Percentiles rank a stretch among this genome's conserved stretches.
phyloP scores from a whole-genome alignment of 2,113 vertebrate genomes.

The Poicephalus gulielmi region DNA sequence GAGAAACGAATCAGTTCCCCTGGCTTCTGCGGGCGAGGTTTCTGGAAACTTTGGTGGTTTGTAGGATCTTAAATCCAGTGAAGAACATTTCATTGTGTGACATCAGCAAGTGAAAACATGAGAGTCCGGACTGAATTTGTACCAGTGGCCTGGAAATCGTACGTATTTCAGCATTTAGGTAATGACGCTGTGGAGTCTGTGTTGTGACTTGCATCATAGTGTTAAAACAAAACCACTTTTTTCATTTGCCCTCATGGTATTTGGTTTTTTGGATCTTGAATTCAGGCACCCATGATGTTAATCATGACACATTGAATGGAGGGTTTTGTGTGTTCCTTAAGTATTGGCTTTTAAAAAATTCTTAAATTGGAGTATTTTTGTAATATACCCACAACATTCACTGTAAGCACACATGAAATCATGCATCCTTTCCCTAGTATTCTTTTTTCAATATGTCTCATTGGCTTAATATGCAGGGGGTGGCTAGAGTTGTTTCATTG shows the following conservation, averaged over 20 bases:
- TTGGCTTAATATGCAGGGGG: not conserved
- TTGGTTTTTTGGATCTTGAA: not conserved
- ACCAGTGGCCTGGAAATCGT: not conserved
- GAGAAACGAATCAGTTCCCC: rapidly evolving
- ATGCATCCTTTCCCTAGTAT: not conserved
- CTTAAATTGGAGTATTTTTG: not conserved
- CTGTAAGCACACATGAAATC: not conserved
- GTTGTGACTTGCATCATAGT: not conserved
- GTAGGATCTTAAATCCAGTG: not conserved
- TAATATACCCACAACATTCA: not conserved
- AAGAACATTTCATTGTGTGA: not conserved
- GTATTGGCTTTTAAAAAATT: not conserved
- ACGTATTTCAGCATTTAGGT: not conserved
- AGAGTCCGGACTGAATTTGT: not conserved
- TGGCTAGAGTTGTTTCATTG: not conserved
- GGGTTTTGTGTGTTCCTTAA: not conserved
- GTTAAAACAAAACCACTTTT: not conserved
- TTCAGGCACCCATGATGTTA: not conserved
- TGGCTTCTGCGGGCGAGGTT: not conserved
- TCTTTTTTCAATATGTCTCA: not conserved
- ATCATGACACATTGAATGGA: not conserved
- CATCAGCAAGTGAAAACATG: rapidly evolving
- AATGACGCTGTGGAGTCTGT: not conserved
- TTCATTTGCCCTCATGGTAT: not conserved
- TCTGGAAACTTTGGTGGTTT: not conserved